Base-by-base conservation (phyloP, 2,888 invertebrate species). In the Thysanoteuthis rhombus region DNA sequence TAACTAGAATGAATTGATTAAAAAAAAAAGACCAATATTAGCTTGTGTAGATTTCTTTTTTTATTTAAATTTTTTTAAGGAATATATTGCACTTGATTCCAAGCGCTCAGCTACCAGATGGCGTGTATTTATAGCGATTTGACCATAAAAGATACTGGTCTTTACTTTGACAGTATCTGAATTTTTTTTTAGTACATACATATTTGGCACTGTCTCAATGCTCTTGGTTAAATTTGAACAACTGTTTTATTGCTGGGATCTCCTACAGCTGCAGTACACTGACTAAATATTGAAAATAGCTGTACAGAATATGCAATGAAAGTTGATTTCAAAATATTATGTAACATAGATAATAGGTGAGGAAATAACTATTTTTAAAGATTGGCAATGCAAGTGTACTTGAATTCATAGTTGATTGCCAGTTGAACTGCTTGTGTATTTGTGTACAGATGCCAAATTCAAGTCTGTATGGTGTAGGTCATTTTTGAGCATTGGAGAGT, bases 261-360 rank as follows among this genome's bases (percentile, higher is more conserved):
- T 75, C n/a, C 32, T n/a, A n/a, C 75, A n/a, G n/a, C 32, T 75
- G n/a, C 75, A n/a, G 16, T 8, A 75, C n/a, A n/a, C n/a, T 4
- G 10, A n/a, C 32, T 75, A n/a, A 10, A 75, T 75, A 22, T 52
- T 22, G 25, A 52, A 52, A 52, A 45, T 45, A 45, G 19, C 52
- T 52, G 25, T 25, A 6, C 52, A 52, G 25, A 52, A 52, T 52
- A 52, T 75, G 32, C n/a, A n/a, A n/a, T 75, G n/a, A 32, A n/a
- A 75, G 8, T 75, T n/a, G 75, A n/a, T 75, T 75, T 75, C 8
- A 75, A 75, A n/a, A 75, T 75, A 52, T 52, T 52, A 75, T 75
- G n/a, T 75, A 75, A 75, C n/a, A 75, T 75, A n/a, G n/a, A 75
- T 75, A 75, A 75, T 75, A 75, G n/a, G 75, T 75, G 75, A 75